Evolutionary conservation across 2,888 invertebrate species (phyloP), one percentile per base, ranked within the genome.

Genomic region (Harmothoe impar): DNA sequence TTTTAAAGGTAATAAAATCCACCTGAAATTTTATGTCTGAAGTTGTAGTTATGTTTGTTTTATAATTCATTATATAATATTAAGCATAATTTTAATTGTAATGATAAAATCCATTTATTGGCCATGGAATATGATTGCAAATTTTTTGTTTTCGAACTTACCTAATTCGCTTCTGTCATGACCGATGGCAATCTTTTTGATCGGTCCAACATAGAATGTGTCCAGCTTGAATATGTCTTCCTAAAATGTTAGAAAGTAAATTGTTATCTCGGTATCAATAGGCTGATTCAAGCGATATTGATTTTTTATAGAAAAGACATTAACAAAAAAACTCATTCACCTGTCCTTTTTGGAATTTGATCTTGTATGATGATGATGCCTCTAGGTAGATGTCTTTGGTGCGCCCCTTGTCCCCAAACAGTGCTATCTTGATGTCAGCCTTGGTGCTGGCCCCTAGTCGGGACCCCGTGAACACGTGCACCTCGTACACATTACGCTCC

Each of bases 291-390:
- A n/a, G n/a, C n/a, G n/a, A n/a, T n/a, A n/a, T n/a, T n/a, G n/a
- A n/a, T n/a, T n/a, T n/a, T n/a, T n/a, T n/a, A n/a, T n/a, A n/a
- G n/a, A n/a, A n/a, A n/a, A n/a, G n/a, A n/a, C n/a, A n/a, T n/a
- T n/a, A n/a, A n/a, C n/a, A n/a, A n/a, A n/a, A n/a, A n/a, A n/a
- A n/a, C n/a, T n/a, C n/a, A n/a, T 25, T 90, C 89, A 95, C 95
- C 93, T 94, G 94, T 91, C 94, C 95, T 91, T 94, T 94, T 92
- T 95, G 95, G 92, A 95, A 95, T 88, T 93, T 94, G 84, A 95
- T 92, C 91, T 95, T 95, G 93, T 95, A 94, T 62, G 93, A 93
- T 90, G 93, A 93, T 23, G 95, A 95, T 68, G 94, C 92, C 15
- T 92, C 92, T 15, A 96, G 93, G 0, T 90, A 90, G 43, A 95